Percentiles rank a stretch among this genome's conserved stretches.
Evolutionary conservation across 2,113 vertebrate genomes (phyloP).

Genomic region (Nerophis ophidion): DNA sequence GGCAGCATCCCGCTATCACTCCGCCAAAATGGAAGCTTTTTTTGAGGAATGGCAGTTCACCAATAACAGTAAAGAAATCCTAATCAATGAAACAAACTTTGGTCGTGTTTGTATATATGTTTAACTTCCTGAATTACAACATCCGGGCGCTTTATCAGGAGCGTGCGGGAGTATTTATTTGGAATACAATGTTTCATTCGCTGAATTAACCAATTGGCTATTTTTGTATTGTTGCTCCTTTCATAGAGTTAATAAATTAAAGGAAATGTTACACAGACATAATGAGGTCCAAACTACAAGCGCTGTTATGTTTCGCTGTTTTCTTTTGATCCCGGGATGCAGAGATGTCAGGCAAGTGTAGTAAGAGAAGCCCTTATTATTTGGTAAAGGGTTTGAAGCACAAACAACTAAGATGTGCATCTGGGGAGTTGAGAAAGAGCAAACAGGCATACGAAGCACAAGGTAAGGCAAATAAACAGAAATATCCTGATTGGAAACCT

Average conservation of each 20-base stretch:
- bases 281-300: not conserved
- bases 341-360: too few species aligned
- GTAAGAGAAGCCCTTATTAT: too few species aligned
- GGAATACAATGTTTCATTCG: slow-evolving; percentile 24
- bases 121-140: slow-evolving; percentile 13
- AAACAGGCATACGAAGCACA: too few species aligned
- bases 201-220: slow-evolving; percentile 2
- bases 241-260: too few species aligned
- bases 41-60: slow-evolving; percentile 10
- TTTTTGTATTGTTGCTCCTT: slow-evolving; percentile 12
- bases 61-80: slow-evolving; percentile 18
- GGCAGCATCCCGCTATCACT: slow-evolving; percentile 10
- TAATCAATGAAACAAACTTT: slow-evolving; percentile 42
- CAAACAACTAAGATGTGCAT: too few species aligned
- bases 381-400: too few species aligned
- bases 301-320: too few species aligned
- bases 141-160: slow-evolving; percentile 19
- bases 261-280: too few species aligned
- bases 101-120: slow-evolving; percentile 20
- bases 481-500: too few species aligned
- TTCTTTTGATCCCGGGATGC: too few species aligned
- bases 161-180: slow-evolving; percentile 32
- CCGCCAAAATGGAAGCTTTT: slow-evolving; percentile 2
- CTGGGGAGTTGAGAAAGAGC: too few species aligned
- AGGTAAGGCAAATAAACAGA: too few species aligned